phyloP scores from a whole-genome alignment of 2,113 vertebrate species.

The Oncorhynchus nerka region DNA sequence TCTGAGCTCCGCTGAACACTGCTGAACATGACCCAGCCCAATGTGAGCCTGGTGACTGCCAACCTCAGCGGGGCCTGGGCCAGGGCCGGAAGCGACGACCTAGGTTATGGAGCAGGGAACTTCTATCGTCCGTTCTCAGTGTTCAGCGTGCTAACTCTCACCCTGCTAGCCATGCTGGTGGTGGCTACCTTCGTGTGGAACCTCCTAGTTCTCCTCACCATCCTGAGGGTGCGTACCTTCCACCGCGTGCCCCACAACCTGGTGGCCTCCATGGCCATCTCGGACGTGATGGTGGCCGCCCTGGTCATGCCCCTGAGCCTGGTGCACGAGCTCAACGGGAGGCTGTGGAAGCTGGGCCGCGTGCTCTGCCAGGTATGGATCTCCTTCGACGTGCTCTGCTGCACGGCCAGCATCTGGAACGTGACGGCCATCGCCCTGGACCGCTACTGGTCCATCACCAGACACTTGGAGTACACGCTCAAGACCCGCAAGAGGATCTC shows the following conservation, averaged over 20 bases:
- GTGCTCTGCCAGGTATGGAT: constrained; percentile 92
- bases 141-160: constrained; percentile 84
- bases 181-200: constrained; percentile 94
- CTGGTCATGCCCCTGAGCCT: constrained; percentile 95
- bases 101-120: constrained; percentile 55
- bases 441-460: constrained; percentile 96
- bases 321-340: constrained; percentile 84
- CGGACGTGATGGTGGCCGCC: constrained; percentile 91
- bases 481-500: constrained; percentile 85
- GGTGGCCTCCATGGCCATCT: constrained; percentile 93
- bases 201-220: constrained; percentile 89
- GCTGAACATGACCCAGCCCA: constrained; percentile 58
- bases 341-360: constrained; percentile 87
- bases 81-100: constrained; percentile 6
- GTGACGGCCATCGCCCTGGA: constrained; percentile 94
- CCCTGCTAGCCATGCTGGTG: constrained; percentile 85
- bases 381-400: constrained; percentile 92
- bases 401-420: constrained; percentile 98
- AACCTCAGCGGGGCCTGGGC: constrained; percentile 46
- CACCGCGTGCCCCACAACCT: constrained; percentile 95
- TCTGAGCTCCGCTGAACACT: constrained; percentile 9
- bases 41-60: constrained; percentile 51
- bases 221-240: constrained; percentile 88
- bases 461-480: constrained; percentile 91
- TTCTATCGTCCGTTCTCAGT: constrained; percentile 76